These are phyloP conservation scores for Dolichomitus sp. DNA, from an alignment of 2,888 invertebrate species.

Conservation along the genomic window DNA sequence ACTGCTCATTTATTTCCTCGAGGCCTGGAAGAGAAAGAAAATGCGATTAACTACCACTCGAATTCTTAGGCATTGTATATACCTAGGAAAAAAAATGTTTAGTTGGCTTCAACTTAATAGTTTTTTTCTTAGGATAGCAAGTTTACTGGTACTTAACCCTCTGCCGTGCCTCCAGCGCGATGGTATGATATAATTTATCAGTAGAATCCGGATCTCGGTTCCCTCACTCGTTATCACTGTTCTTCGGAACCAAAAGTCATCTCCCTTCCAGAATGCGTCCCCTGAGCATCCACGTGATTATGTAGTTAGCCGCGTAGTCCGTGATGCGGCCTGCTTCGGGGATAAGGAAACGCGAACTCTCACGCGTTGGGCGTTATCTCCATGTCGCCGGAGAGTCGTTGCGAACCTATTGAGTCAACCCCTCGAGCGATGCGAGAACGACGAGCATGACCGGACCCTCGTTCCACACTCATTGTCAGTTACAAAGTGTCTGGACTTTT, in stretches of 20 bases:
- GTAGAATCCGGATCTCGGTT: constrained; percentile 11
- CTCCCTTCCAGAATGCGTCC: constrained; percentile 33
- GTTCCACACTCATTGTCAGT: constrained; percentile 39
- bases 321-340: not conserved
- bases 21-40: not conserved
- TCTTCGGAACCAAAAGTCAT: constrained; percentile 20
- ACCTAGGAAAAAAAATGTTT: not conserved
- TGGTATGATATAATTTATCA: constrained; percentile 11
- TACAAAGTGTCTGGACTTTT: constrained; percentile 53
- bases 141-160: constrained; percentile 2
- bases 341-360: not conserved
- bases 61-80: not conserved
- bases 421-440: constrained; percentile 17
- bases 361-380: constrained; percentile 46
- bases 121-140: not conserved
- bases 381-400: constrained; percentile 61
- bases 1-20: constrained; percentile 6
- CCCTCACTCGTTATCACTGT: constrained; percentile 32
- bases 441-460: constrained; percentile 14
- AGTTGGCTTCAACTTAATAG: not conserved
- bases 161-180: not conserved
- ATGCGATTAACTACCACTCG: not conserved
- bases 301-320: constrained; percentile 55
- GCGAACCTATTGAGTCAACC: constrained; percentile 50
- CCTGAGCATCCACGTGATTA: constrained; percentile 54